Evolutionary conservation across 2,888 invertebrate species (phyloP), one percentile per base, ranked within the genome.

Genomic region (Dasypogon diadema): DNA sequence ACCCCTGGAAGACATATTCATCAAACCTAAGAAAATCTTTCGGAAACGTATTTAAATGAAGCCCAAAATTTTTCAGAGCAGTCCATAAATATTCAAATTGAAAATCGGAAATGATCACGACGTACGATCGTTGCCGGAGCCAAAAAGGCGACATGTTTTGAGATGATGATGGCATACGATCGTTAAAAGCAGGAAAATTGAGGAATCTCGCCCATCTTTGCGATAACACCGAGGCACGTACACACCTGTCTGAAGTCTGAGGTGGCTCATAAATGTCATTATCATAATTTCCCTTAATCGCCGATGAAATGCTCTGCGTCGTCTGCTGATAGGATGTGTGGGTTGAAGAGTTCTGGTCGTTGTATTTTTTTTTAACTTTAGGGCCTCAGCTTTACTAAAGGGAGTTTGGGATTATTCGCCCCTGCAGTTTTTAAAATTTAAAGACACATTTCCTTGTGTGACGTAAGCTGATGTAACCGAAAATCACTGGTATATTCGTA

Each of bases 211-310:
- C 70, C 70, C 70, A 70, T 70, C 30, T 54, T 30, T 26, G 46
- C 24, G 54, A 54, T 54, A 51, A 70, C 30, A 14, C 54, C 18
- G 12, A 18, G 22, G 70, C 74, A 74, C 74, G 74, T 74, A 60
- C 74, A 60, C 74, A 74, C 60, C 60, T 74, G 74, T 74, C 74
- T 74, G 74, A 4, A 21, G 70, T 70, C 54, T 70, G 54, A 70
- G 70, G 54, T 70, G 54, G 70, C 70, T 77, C 77, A 77, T 77
- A 77, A 77, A 74, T 77, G 77, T 74, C 77, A 77, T 77, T 77
- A 77, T 75, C 74, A 77, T 77, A 77, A 77, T 77, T 77, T 77
- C 74, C 74, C 70, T 77, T 74, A 77, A 77, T 77, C 70, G 75
- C 42, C 70, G 76, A 55, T 74, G 63, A 76, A 60, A 74, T 74